Evolutionary conservation across 2,797 vertebrate genomes (phyloP).

Genomic region (Chaetophractus vellerosus): DNA sequence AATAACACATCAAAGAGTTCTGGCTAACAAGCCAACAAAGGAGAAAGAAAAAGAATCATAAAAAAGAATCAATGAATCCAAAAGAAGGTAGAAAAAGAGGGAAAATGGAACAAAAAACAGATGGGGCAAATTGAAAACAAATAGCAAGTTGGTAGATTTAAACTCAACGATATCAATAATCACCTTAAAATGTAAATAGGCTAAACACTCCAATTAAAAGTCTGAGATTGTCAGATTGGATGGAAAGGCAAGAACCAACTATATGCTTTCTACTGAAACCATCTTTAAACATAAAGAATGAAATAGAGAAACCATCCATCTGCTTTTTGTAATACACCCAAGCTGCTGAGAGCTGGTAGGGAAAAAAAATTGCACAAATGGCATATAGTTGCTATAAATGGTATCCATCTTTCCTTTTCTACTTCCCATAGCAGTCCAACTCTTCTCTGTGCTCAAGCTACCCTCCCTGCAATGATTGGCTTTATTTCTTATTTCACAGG

Average conservation of each 20-base stretch:
- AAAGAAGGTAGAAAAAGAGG: neutral
- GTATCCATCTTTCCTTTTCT: neutral
- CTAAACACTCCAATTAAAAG: conserved; percentile 28
- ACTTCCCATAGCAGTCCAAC: neutral
- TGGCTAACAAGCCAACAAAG: neutral
- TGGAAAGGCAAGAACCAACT: conserved; percentile 17
- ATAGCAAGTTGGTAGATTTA: conserved; percentile 13
- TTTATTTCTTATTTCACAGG: neutral
- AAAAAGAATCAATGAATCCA: conserved; percentile 8
- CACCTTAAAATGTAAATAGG: conserved; percentile 55
- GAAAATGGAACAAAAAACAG: conserved; percentile 29
- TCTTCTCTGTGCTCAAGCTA: neutral
- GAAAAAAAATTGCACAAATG: neutral
- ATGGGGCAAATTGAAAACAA: conserved; percentile 55
- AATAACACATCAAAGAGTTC: neutral
- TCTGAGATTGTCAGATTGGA: neutral
- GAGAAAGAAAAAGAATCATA: conserved; percentile 22
- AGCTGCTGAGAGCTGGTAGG: neutral
- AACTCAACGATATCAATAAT: conserved; percentile 20
- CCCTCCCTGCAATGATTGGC: neutral
- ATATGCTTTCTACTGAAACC: conserved; percentile 1
- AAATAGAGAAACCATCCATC: conserved; percentile 4
- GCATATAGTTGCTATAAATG: neutral
- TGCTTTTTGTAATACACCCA: conserved; percentile 22
- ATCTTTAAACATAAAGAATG: conserved; percentile 45